Percentiles rank a stretch among this genome's conserved stretches.
Conservation (phyloP, 2,113 vertebrate species). For the Cariama cristata region DNA sequence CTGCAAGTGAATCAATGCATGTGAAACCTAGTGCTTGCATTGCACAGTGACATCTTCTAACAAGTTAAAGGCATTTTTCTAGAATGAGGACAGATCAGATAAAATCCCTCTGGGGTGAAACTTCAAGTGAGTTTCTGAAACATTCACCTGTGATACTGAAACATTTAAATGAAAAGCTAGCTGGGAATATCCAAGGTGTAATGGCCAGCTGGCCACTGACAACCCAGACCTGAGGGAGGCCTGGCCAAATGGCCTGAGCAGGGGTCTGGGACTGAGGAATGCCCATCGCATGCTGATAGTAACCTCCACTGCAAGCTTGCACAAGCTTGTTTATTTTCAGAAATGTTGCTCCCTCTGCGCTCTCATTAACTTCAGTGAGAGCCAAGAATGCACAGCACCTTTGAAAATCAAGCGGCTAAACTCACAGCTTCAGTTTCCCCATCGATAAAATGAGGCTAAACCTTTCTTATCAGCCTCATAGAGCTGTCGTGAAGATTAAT, state of each 20-base stretch:
- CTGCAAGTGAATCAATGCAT: not conserved
- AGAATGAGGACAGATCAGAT: not conserved
- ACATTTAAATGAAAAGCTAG: not conserved
- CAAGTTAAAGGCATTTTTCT: not conserved
- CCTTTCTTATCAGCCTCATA: constrained; percentile 52
- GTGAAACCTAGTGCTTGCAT: not conserved
- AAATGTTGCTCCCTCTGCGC: not conserved
- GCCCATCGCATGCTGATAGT: not conserved
- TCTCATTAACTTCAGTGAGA: constrained; percentile 49
- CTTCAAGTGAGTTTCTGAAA: not conserved
- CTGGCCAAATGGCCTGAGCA: not conserved
- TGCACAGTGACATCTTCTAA: not conserved
- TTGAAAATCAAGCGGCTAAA: constrained; percentile 63
- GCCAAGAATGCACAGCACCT: constrained; percentile 42
- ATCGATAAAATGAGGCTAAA: constrained; percentile 54
- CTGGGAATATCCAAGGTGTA: not conserved
- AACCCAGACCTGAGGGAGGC: not conserved
- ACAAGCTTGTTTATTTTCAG: constrained; percentile 6
- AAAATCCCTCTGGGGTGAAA: not conserved
- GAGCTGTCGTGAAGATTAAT: constrained; percentile 66
- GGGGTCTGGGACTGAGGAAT: not conserved
- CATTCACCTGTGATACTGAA: not conserved
- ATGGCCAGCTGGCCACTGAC: not conserved
- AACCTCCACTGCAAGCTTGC: not conserved
- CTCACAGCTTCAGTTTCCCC: constrained; percentile 50